Conservation (phyloP, 2,888 invertebrate species). For the Eupelmus urozonus region DNA sequence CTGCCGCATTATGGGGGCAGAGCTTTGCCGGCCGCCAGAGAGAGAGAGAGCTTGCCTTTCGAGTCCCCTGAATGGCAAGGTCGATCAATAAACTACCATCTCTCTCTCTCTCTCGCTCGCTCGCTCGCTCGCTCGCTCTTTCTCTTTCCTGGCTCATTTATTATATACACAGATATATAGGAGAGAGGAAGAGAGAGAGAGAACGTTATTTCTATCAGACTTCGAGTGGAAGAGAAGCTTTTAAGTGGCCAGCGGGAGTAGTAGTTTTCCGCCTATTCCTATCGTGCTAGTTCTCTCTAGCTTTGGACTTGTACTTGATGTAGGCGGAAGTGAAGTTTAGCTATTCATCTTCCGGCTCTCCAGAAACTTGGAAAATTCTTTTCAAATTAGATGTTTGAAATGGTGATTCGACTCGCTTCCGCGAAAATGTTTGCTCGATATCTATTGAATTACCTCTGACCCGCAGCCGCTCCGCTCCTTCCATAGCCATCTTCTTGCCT, state of each 20-base stretch:
- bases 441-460: conserved; percentile 18
- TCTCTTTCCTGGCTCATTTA: not conserved
- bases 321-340: too few species aligned
- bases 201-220: conserved; percentile 18
- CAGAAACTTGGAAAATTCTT: too few species aligned
- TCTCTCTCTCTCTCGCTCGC: conserved; percentile 8
- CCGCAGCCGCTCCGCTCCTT: not conserved
- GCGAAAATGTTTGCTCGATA: conserved; percentile 9
- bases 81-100: conserved; percentile 50
- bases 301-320: too few species aligned
- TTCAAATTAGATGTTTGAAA: conserved; percentile 14
- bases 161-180: too few species aligned
- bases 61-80: conserved; percentile 54
- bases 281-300: too few species aligned
- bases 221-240: not conserved
- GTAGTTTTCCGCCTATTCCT: too few species aligned
- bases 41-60: conserved; percentile 32
- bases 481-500: not conserved
- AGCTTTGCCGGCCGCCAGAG: not conserved
- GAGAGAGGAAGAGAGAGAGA: too few species aligned
- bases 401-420: not conserved
- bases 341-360: too few species aligned
- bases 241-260: not conserved
- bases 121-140: not conserved
- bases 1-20: not conserved